Evolutionary conservation across 2,797 vertebrate genomes (phyloP).

Genomic region (Lycodopsis pacificus): DNA sequence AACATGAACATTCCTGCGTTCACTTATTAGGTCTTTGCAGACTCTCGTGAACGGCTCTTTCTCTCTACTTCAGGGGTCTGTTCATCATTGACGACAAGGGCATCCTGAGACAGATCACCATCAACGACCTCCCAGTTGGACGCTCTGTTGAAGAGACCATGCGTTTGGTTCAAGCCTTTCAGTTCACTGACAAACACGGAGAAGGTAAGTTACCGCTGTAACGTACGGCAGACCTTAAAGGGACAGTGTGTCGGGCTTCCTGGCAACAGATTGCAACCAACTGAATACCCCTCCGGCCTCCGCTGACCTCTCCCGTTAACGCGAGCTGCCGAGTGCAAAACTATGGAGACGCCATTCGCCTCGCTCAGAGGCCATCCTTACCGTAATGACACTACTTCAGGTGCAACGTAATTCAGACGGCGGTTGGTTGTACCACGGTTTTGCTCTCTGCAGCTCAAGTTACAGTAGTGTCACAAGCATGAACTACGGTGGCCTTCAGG

Average conservation of each 20-base stretch:
- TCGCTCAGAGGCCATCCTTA: too few species aligned
- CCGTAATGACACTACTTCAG: too few species aligned
- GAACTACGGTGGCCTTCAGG: too few species aligned
- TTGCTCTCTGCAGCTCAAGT: too few species aligned
- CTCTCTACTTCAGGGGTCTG: constrained; percentile 85
- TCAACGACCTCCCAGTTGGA: constrained; percentile 97
- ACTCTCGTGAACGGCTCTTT: not conserved
- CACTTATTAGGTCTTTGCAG: not conserved
- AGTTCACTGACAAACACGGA: constrained; percentile 97
- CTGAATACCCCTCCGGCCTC: too few species aligned
- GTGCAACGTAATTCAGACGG: too few species aligned
- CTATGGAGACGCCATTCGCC: too few species aligned
- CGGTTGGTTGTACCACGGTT: too few species aligned
- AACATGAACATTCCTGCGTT: not conserved
- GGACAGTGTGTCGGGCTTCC: not conserved
- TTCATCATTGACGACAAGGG: constrained; percentile 97
- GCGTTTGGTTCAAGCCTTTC: constrained; percentile 97
- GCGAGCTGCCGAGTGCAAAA: too few species aligned
- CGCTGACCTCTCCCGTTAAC: too few species aligned
- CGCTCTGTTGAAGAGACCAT: constrained; percentile 95
- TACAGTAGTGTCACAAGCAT: too few species aligned
- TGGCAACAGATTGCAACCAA: not conserved
- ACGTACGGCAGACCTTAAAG: not conserved
- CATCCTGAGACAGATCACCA: constrained; percentile 95
- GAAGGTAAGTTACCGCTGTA: constrained; percentile 87